phyloP scores from a whole-genome alignment of 2,113 vertebrate genomes.

The Catharus bicknelli region DNA sequence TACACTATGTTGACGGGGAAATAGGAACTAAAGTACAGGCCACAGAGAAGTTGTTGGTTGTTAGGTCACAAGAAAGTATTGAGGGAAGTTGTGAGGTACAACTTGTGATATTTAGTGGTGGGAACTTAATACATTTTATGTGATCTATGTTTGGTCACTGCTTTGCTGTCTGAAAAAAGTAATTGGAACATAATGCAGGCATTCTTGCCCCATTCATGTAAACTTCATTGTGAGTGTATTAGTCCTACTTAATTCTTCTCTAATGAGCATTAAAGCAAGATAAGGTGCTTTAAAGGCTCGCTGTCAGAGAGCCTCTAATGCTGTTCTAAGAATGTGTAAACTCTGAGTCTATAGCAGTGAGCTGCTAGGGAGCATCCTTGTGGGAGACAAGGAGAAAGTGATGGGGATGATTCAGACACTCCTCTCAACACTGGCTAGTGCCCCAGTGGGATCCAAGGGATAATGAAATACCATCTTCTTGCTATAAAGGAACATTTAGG shows the following conservation, averaged over 20 bases:
- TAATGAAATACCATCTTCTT: neutral
- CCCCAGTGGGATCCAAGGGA: neutral
- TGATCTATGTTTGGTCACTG: neutral
- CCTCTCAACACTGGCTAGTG: neutral
- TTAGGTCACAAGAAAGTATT: neutral
- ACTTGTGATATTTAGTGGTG: neutral
- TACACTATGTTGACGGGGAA: neutral
- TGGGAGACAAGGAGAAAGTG: neutral
- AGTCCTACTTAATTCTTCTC: neutral
- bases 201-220: neutral
- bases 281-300: neutral
- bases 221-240: neutral
- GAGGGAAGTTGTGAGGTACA: neutral
- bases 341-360: neutral
- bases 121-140: neutral
- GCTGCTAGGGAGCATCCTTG: neutral
- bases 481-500: neutral
- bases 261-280: conserved; percentile 17
- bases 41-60: neutral
- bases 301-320: neutral
- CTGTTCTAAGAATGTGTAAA: neutral
- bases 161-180: neutral
- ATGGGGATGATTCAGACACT: neutral
- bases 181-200: neutral
- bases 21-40: neutral